Evolutionary conservation across 2,113 vertebrate genomes (phyloP).

Genomic region (Microtus pennsylvanicus): DNA sequence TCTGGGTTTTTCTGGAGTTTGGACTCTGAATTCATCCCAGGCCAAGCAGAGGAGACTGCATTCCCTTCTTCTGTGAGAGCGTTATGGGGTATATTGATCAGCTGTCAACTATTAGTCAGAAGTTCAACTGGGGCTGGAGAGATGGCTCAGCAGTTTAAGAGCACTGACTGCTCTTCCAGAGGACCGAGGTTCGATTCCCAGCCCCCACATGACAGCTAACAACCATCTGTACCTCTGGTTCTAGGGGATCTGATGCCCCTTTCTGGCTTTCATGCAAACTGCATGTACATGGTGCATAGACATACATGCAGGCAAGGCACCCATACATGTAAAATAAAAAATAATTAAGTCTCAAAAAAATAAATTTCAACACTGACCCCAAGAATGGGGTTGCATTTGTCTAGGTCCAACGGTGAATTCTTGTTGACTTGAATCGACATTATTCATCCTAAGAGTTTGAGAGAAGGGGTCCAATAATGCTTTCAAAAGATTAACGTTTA

Average conservation of each 20-base stretch:
- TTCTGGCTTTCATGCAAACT: accelerated
- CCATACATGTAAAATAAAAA: neutral
- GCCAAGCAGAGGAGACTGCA: neutral
- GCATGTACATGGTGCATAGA: neutral
- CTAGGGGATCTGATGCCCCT: neutral
- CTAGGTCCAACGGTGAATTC: neutral
- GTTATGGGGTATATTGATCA: neutral
- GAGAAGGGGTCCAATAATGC: neutral
- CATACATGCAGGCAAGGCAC: neutral
- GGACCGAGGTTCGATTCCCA: neutral
- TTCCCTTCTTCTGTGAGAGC: neutral
- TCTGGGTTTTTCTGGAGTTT: neutral
- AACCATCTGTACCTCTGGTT: neutral
- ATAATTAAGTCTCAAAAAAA: neutral
- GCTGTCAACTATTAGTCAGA: neutral
- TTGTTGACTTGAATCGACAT: neutral
- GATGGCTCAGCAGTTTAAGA: neutral
- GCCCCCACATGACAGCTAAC: neutral
- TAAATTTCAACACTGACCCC: neutral
- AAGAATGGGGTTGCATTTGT: neutral
- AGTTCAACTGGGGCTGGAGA: neutral
- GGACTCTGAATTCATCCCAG: neutral
- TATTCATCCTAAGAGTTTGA: neutral
- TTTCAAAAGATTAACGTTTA: neutral
- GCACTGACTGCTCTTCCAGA: neutral